A percentile compares a stretch with the other conserved stretches of the same genome.
These are phyloP conservation scores for Cyaniris semiargus DNA, from an alignment of 2,888 invertebrate genomes.

Conservation along the genomic window DNA sequence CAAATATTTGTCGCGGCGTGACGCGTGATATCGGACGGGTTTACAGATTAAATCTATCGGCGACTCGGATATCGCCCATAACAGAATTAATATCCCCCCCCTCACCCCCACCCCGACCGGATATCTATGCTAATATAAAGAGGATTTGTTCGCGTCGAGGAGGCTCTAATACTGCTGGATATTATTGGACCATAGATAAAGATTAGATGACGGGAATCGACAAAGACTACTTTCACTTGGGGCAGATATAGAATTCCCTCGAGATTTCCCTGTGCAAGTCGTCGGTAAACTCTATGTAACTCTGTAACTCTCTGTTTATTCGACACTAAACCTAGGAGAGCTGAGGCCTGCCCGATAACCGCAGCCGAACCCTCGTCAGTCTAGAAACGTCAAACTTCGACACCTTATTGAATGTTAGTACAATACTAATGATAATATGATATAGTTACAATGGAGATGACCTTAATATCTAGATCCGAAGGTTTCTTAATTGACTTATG, in stretches of 20 bases:
- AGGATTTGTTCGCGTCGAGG: no score
- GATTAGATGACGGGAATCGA: no score
- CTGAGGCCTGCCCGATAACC: not conserved
- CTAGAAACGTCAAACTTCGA: not conserved
- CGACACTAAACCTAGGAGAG: not conserved
- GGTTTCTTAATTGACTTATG: not conserved
- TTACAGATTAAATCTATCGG: slow-evolving; percentile 5
- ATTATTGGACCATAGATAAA: no score
- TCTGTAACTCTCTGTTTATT: not conserved
- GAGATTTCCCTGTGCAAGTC: no score
- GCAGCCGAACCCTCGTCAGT: slow-evolving; percentile 8
- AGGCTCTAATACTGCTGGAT: no score
- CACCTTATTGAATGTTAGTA: not conserved
- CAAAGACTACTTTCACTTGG: no score
- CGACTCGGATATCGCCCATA: slow-evolving; percentile 6
- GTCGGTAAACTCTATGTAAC: not conserved
- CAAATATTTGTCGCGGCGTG: slow-evolving; percentile 5
- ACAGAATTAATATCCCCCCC: not conserved
- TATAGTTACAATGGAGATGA: not conserved
- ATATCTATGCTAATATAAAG: not conserved
- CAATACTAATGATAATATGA: not conserved
- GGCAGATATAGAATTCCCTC: no score
- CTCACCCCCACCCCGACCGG: not conserved
- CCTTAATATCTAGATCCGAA: not conserved
- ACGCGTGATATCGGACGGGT: slow-evolving; percentile 7